Percentiles rank a stretch among this genome's conserved stretches.
phyloP scores from a whole-genome alignment of 2,797 vertebrate genomes.

The Lemur catta region DNA sequence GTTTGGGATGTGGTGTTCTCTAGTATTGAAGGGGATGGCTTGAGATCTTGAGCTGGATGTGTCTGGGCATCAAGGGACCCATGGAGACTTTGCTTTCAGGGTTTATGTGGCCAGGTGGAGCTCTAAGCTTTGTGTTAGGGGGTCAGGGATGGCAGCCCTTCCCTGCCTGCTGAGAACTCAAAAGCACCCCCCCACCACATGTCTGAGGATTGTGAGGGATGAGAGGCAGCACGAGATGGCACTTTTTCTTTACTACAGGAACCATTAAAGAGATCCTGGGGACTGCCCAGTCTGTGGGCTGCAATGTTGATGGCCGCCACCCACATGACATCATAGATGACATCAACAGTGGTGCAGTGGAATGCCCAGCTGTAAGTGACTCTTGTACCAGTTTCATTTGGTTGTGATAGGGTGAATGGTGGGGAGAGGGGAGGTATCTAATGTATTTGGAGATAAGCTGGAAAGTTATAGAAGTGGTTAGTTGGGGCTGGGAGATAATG shows the following conservation, averaged over 20 bases:
- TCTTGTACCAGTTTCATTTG: background rate
- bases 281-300: conserved; percentile 96
- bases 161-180: background rate
- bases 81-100: background rate
- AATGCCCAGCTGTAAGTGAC: conserved; percentile 93
- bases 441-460: background rate
- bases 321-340: conserved; percentile 97
- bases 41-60: background rate
- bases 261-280: conserved; percentile 98
- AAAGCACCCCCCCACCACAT: no score
- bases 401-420: background rate
- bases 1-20: background rate
- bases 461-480: background rate
- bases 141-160: background rate
- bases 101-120: background rate
- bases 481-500: background rate
- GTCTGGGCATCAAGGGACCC: background rate
- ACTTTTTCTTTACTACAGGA: conserved; percentile 81
- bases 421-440: background rate
- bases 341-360: conserved; percentile 93
- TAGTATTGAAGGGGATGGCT: background rate
- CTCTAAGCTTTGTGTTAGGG: background rate
- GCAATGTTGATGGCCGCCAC: conserved; percentile 93
- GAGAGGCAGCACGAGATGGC: background rate
- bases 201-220: background rate